Evolutionary conservation across 2,888 invertebrate species (phyloP).

Genomic region (Cremastobaeus sp.): DNA sequence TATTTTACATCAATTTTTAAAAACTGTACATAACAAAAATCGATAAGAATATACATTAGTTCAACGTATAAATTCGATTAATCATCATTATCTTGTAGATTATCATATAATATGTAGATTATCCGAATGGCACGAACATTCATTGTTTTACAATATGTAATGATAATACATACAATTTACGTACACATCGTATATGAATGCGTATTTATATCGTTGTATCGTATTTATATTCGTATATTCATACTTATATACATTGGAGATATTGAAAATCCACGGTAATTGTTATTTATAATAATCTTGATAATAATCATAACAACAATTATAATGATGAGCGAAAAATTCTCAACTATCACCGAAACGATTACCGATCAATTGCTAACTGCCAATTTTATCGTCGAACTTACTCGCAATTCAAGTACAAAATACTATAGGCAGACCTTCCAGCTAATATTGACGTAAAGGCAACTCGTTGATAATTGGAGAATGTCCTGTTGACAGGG

Average conservation of each 20-base stretch:
- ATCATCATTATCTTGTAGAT: too few species aligned
- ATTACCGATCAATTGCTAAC: too few species aligned
- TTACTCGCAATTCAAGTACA: slow-evolving; percentile 40
- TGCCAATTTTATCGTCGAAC: slow-evolving; percentile 12
- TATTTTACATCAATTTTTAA: too few species aligned
- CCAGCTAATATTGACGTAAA: slow-evolving; percentile 50
- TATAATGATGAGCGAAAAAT: too few species aligned
- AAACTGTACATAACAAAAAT: too few species aligned
- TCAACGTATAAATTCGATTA: slow-evolving; percentile 14
- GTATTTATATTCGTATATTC: slow-evolving; percentile 35
- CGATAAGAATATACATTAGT: background rate
- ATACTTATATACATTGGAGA: slow-evolving; percentile 47
- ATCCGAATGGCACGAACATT: slow-evolving; percentile 45
- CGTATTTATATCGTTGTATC: slow-evolving; percentile 43
- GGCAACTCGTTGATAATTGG: slow-evolving; percentile 53
- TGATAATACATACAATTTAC: slow-evolving; percentile 38
- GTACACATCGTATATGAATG: slow-evolving; percentile 49
- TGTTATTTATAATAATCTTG: too few species aligned
- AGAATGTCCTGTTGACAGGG: too few species aligned
- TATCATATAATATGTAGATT: too few species aligned
- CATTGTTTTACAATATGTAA: slow-evolving; percentile 34
- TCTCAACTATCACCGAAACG: too few species aligned
- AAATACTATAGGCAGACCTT: slow-evolving; percentile 50
- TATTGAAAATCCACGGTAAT: too few species aligned
- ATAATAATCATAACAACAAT: too few species aligned